phyloP scores from a whole-genome alignment of 1,140 invertebrate genomes.

The Neodiprion lecontei region DNA sequence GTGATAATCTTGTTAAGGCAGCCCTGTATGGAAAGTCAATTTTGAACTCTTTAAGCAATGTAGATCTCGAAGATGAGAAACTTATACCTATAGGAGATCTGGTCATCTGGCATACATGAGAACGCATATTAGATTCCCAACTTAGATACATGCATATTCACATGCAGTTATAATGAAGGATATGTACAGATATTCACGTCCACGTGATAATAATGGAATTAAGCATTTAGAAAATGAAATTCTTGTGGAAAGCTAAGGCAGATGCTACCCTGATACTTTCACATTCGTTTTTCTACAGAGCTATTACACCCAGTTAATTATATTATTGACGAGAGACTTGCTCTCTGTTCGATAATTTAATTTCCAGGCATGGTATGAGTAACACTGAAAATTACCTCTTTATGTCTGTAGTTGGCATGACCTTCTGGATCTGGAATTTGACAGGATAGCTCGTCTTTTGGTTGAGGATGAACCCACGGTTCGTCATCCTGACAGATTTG shows the following conservation, averaged over 20 bases:
- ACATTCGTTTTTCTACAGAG: no score
- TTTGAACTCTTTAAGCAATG: neutral
- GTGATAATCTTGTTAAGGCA: slow-evolving; percentile 46
- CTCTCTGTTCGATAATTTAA: no score
- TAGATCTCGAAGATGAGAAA: no score
- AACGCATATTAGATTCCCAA: neutral
- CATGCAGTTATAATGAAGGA: neutral
- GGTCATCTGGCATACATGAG: neutral
- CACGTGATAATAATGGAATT: no score
- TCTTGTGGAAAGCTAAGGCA: no score
- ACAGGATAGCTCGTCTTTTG: slow-evolving; percentile 54
- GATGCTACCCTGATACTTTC: no score
- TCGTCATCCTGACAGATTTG: slow-evolving; percentile 49
- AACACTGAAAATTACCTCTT: slow-evolving; percentile 39
- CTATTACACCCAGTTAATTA: no score
- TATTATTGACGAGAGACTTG: no score
- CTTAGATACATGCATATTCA: no score
- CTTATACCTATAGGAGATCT: no score
- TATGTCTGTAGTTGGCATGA: slow-evolving; percentile 48
- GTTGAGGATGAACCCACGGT: slow-evolving; percentile 58
- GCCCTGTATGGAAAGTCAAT: slow-evolving; percentile 38
- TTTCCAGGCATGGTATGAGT: no score
- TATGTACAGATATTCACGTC: neutral
- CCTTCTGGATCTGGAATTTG: slow-evolving; percentile 42
- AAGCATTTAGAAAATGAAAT: no score